Evolutionary conservation across 2,888 invertebrate species (phyloP), one percentile per base, ranked within the genome.

Genomic region (Seira sanloemensis): DNA sequence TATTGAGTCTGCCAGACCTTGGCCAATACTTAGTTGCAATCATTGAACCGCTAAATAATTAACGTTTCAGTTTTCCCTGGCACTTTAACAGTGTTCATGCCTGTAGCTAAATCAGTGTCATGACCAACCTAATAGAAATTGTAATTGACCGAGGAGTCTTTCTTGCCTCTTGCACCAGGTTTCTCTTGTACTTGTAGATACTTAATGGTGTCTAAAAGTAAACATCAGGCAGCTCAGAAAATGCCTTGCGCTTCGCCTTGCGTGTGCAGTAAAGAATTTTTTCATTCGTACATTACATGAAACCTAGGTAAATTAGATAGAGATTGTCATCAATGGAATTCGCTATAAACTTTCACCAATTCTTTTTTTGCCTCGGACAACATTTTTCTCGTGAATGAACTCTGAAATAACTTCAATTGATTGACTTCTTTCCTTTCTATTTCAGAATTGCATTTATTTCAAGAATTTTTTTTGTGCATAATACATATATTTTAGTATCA

Each of bases 251-350:
- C 62, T 19, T 62, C 21, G 23, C 2, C 19, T 62, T 23, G 62
- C 62, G 62, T 62, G 62, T 21, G 62, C 21, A n/a, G n/a, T n/a
- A n/a, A n/a, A n/a, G n/a, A n/a, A n/a, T n/a, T n/a, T n/a, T n/a
- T n/a, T n/a, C 62, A 9, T 4, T 58, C 16, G 58, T n/a, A 58
- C n/a, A 58, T n/a, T 58, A 58, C 18, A 12, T 37, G 5, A 37
- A 37, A 37, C 4, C 37, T 37, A 37, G 12, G 5, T 37, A 50
- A 7, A 23, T 9, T 62, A 62, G 19, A 23, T 7, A 62, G 7
- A 62, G 62, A 62, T 62, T 62, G 62, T 62, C 62, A 62, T 62
- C 62, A 62, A 2, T 21, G 4, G 9, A 62, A 19, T 62, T 50
- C n/a, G 50, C 12, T 2, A 58, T 23, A 21, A n/a, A 62, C 62